Conservation (phyloP, 2,888 invertebrate species). For the Tachina grossa region DNA sequence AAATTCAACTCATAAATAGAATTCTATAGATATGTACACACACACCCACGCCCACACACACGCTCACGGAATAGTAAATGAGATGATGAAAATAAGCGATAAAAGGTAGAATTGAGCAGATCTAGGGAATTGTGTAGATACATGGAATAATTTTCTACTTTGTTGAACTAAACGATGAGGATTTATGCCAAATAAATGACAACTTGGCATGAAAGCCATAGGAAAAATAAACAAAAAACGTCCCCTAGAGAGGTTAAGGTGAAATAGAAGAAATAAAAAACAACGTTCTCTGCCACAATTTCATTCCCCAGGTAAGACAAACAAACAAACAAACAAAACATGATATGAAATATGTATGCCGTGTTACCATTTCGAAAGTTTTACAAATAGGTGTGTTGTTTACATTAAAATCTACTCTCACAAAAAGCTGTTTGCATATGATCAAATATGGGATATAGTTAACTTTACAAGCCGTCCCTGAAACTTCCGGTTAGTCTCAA, state of each 20-base stretch:
- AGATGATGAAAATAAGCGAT: slow-evolving; percentile 37
- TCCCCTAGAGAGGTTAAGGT: slow-evolving; percentile 23
- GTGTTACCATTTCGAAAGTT: neutral
- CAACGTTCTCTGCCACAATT: slow-evolving; percentile 12
- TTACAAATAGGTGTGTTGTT: neutral
- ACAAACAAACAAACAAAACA: neutral
- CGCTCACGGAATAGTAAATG: slow-evolving; percentile 19
- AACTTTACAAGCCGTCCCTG: no score
- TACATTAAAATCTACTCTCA: no score
- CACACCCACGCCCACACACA: neutral
- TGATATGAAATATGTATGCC: slow-evolving; percentile 9
- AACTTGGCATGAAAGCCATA: slow-evolving; percentile 56
- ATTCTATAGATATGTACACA: neutral
- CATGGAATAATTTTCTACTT: slow-evolving; percentile 65
- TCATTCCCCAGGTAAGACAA: slow-evolving; percentile 16
- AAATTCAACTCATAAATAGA: neutral
- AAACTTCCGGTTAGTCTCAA: no score
- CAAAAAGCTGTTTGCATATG: no score
- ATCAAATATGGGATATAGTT: no score
- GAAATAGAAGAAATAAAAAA: slow-evolving; percentile 15
- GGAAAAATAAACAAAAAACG: slow-evolving; percentile 23
- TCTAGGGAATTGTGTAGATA: slow-evolving; percentile 50
- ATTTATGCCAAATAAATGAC: slow-evolving; percentile 67
- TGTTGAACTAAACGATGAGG: slow-evolving; percentile 64
- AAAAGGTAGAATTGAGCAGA: slow-evolving; percentile 58